These are phyloP conservation scores for Pterois miles DNA, from an alignment of 2,797 vertebrate species.

Conservation along the genomic window DNA sequence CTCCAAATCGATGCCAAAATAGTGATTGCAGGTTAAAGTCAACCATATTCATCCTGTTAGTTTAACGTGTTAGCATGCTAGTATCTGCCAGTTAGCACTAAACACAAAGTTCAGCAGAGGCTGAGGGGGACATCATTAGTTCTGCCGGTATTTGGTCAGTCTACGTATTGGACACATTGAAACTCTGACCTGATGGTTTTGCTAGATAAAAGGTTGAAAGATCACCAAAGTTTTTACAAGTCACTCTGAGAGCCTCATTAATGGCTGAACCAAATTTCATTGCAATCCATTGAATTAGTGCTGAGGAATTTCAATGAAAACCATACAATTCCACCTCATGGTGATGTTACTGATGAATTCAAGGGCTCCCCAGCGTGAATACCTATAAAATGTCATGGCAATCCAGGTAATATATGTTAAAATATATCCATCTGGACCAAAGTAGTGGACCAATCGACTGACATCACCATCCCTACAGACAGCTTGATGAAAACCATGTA, in stretches of 20 bases:
- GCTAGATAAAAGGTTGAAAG: neutral
- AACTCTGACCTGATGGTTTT: too few species aligned
- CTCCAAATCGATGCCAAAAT: too few species aligned
- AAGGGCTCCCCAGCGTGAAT: neutral
- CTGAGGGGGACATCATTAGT: too few species aligned
- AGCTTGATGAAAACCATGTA: neutral
- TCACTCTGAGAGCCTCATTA: neutral
- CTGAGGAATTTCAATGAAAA: neutral
- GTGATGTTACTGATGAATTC: neutral
- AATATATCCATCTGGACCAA: too few species aligned
- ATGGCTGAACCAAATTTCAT: neutral
- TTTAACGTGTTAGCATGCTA: neutral
- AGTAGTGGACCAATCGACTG: too few species aligned
- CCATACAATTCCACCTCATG: neutral
- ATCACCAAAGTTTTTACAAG: neutral
- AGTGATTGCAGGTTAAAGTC: neutral
- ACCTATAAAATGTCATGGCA: too few species aligned
- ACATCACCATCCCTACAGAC: neutral
- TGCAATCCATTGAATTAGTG: neutral
- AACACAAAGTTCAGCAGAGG: too few species aligned
- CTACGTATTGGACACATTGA: neutral
- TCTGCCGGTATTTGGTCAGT: neutral
- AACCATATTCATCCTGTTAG: neutral
- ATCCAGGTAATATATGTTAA: too few species aligned
- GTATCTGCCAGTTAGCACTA: neutral